phyloP scores from a whole-genome alignment of 2,113 vertebrate species.

The Fregata magnificens region DNA sequence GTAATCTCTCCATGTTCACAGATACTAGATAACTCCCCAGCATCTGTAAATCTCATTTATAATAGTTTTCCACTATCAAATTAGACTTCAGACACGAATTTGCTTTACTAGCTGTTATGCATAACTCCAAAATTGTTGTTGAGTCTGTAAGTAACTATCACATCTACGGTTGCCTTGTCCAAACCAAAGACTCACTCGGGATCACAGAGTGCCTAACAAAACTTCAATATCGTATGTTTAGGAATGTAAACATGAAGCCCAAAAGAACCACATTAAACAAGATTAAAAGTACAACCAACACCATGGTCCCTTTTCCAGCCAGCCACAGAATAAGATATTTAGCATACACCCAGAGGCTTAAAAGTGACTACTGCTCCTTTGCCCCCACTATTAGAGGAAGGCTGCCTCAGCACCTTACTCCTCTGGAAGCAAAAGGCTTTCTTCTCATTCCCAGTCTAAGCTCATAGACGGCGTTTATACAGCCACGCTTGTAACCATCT shows the following conservation, averaged over 20 bases:
- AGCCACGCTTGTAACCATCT: not conserved
- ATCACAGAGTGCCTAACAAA: not conserved
- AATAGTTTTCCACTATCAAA: not conserved
- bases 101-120: not conserved
- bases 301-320: not conserved
- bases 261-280: not conserved
- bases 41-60: not conserved
- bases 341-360: not conserved
- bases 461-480: not conserved
- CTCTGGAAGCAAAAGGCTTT: not conserved
- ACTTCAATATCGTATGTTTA: not conserved
- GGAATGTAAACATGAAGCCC: not conserved
- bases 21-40: not conserved
- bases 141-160: not conserved
- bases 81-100: not conserved
- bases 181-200: not conserved
- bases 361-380: not conserved
- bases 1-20: not conserved
- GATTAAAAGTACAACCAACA: not conserved
- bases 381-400: rapidly evolving
- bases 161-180: not conserved
- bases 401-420: not conserved
- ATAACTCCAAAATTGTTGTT: not conserved
- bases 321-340: not conserved
- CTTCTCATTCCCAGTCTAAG: not conserved